Conservation (phyloP, 2,113 vertebrate genomes). For the Equus quagga region DNA sequence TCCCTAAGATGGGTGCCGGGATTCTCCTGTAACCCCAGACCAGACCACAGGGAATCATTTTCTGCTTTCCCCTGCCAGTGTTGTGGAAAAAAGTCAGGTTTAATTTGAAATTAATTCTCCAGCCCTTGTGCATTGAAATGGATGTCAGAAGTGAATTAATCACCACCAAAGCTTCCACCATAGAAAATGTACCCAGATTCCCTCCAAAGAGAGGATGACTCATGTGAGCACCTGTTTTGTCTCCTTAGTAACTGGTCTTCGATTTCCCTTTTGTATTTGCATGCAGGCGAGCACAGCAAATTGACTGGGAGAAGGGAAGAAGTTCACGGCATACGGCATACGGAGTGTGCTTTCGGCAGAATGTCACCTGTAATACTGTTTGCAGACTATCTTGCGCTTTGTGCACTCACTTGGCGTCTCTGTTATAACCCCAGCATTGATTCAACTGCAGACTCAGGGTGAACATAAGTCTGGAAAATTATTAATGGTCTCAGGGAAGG, state of each 20-base stretch:
- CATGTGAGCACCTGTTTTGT: slow-evolving; percentile 86
- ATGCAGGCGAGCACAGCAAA: slow-evolving; percentile 77
- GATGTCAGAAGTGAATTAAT: slow-evolving; percentile 73
- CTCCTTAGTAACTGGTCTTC: slow-evolving; percentile 88
- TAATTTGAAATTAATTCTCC: slow-evolving; percentile 73
- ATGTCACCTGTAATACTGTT: slow-evolving; percentile 62
- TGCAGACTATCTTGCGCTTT: background rate
- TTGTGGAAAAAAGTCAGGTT: background rate
- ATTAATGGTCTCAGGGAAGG: slow-evolving; percentile 51
- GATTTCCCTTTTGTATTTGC: slow-evolving; percentile 83
- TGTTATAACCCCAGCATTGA: slow-evolving; percentile 43
- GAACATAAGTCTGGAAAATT: slow-evolving; percentile 77
- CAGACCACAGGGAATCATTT: background rate
- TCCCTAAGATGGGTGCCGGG: background rate
- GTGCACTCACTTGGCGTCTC: slow-evolving; percentile 54
- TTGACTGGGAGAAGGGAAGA: slow-evolving; percentile 69
- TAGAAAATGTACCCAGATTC: slow-evolving; percentile 78
- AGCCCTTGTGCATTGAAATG: slow-evolving; percentile 57
- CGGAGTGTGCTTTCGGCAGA: background rate
- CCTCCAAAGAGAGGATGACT: slow-evolving; percentile 82
- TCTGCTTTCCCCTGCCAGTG: slow-evolving; percentile 52
- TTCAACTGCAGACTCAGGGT: background rate
- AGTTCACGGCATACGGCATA: background rate
- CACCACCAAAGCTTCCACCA: slow-evolving; percentile 60
- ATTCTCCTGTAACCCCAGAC: background rate